phyloP scores from a whole-genome alignment of 2,113 vertebrate genomes.

The Ciconia boyciana region DNA sequence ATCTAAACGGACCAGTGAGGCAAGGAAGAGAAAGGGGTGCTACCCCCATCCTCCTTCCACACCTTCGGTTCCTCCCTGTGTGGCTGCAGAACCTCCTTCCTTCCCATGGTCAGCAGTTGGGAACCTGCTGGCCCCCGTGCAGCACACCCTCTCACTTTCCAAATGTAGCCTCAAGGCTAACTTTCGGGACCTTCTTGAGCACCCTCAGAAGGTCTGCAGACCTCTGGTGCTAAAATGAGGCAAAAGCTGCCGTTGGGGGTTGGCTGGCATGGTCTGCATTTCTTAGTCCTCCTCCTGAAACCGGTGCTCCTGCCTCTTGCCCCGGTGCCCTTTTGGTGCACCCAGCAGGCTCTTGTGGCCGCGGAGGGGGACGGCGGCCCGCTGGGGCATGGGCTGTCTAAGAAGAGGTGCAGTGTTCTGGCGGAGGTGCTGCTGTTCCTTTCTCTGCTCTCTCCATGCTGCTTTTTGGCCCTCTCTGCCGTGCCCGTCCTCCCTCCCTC shows the following conservation, averaged over 20 bases:
- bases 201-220: neutral
- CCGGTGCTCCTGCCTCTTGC: neutral
- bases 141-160: neutral
- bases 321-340: neutral
- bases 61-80: neutral
- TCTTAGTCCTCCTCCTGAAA: neutral
- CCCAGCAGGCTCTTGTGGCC: neutral
- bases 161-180: neutral
- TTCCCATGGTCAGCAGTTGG: neutral
- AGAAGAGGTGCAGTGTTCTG: neutral
- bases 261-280: neutral
- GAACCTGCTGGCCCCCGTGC: neutral
- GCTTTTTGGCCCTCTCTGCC: neutral
- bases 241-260: accelerated
- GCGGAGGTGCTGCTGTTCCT: neutral
- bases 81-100: neutral
- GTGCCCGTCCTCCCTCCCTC: neutral
- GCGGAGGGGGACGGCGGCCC: too few relatives aligned
- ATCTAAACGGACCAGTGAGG: neutral
- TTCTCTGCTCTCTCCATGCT: neutral
- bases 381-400: neutral
- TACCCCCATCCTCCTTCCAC: neutral
- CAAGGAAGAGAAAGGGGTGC: neutral
- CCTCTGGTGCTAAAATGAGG: neutral
- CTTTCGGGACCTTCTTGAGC: neutral